A percentile compares a stretch with the other conserved stretches of the same genome.
phyloP scores from a whole-genome alignment of 2,797 vertebrate genomes.

The Malurus splendens region DNA sequence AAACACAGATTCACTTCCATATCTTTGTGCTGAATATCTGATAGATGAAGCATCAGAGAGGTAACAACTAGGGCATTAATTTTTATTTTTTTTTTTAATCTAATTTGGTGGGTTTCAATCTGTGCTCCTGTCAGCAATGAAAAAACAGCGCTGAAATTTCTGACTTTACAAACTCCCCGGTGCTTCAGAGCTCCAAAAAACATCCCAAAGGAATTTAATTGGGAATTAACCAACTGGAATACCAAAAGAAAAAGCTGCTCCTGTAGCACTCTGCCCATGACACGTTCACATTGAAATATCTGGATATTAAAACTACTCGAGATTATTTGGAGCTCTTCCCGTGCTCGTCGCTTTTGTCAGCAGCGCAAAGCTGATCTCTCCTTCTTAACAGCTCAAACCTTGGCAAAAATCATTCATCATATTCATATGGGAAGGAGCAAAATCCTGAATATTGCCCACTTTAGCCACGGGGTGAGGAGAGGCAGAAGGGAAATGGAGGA shows the following conservation, averaged over 20 bases:
- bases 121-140: background rate
- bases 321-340: background rate
- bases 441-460: background rate
- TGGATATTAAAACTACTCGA: background rate
- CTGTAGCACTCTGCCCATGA: background rate
- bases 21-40: background rate
- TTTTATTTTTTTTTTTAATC: background rate
- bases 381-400: background rate
- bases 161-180: background rate
- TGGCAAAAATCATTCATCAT: background rate
- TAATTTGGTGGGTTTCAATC: background rate
- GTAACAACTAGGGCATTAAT: background rate
- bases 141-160: background rate
- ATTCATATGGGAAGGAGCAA: background rate
- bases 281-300: background rate
- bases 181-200: background rate
- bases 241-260: background rate
- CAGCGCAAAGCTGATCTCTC: background rate
- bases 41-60: background rate
- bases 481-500: background rate
- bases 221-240: background rate
- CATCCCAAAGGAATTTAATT: background rate
- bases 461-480: background rate
- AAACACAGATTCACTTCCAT: background rate
- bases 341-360: background rate